phyloP scores from a whole-genome alignment of 2,113 vertebrate species.

The Agapornis roseicollis region DNA sequence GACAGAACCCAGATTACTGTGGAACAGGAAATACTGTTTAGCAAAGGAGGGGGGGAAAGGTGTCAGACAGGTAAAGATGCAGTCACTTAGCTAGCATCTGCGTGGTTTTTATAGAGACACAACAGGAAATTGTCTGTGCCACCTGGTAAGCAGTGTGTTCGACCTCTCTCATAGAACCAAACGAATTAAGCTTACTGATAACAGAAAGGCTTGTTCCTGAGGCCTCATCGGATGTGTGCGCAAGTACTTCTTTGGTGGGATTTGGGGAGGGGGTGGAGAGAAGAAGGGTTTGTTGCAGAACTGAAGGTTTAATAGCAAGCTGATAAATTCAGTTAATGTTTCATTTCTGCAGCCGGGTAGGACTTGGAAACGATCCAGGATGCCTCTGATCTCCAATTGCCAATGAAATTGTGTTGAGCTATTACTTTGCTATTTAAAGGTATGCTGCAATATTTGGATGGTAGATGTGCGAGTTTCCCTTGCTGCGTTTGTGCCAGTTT shows the following conservation, averaged over 20 bases:
- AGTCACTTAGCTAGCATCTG: not conserved
- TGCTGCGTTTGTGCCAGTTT: not conserved
- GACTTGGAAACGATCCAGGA: not conserved
- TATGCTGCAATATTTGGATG: not conserved
- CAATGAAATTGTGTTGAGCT: not conserved
- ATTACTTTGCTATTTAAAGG: not conserved
- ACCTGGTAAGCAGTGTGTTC: not conserved
- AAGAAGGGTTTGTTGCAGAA: not conserved
- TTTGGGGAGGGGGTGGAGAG: not conserved
- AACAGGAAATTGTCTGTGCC: not conserved
- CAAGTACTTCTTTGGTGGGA: not conserved
- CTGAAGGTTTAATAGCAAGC: not conserved
- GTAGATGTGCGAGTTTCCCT: not conserved
- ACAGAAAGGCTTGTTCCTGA: not conserved
- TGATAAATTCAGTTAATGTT: not conserved
- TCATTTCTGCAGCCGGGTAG: not conserved
- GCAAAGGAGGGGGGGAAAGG: not conserved
- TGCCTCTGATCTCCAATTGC: not conserved
- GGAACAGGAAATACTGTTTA: conserved; percentile 6
- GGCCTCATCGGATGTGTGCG: accelerated
- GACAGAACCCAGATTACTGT: not conserved
- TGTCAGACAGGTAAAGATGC: not conserved
- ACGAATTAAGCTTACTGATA: not conserved
- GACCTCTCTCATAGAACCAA: not conserved
- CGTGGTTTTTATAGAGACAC: not conserved